phyloP scores from a whole-genome alignment of 2,888 invertebrate species.

The Drosophila lutescens region DNA sequence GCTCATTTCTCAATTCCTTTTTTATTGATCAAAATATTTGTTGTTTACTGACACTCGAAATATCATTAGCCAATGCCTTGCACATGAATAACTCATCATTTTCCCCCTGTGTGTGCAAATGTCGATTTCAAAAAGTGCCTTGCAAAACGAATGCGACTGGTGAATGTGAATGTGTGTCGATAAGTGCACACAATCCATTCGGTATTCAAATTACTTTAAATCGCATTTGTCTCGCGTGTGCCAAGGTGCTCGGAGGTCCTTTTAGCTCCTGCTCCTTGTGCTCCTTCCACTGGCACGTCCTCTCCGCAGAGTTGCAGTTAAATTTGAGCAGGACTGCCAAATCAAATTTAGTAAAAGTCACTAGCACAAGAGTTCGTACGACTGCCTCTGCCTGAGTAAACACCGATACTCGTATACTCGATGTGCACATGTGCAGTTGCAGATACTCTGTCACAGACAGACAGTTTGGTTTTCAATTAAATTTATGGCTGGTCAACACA shows the following conservation, averaged over 20 bases:
- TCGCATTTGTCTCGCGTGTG: constrained; percentile 72
- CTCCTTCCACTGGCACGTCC: constrained; percentile 59
- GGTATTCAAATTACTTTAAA: constrained; percentile 76
- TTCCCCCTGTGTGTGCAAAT: constrained; percentile 18
- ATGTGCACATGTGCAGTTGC: constrained; percentile 24
- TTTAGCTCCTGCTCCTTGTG: not conserved
- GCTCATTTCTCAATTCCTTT: not conserved
- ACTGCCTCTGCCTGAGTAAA: constrained; percentile 7
- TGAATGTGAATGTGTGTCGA: constrained; percentile 41
- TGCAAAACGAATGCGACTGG: constrained; percentile 23
- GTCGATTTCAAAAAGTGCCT: constrained; percentile 14
- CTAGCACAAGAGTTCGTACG: constrained; percentile 13
- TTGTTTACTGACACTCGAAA: not conserved
- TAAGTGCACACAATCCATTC: constrained; percentile 77
- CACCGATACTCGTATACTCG: constrained; percentile 4
- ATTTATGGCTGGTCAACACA: constrained; percentile 70
- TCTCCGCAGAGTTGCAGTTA: constrained; percentile 53
- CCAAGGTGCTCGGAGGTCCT: constrained; percentile 30
- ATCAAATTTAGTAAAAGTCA: constrained; percentile 71
- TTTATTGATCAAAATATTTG: not conserved
- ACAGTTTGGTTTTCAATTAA: constrained; percentile 73
- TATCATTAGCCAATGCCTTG: not conserved
- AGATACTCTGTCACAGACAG: constrained; percentile 53
- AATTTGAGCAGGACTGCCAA: constrained; percentile 52
- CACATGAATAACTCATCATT: constrained; percentile 12